Conservation (phyloP, 2,113 vertebrate species). For the Protobothrops mucrosquamatus region DNA sequence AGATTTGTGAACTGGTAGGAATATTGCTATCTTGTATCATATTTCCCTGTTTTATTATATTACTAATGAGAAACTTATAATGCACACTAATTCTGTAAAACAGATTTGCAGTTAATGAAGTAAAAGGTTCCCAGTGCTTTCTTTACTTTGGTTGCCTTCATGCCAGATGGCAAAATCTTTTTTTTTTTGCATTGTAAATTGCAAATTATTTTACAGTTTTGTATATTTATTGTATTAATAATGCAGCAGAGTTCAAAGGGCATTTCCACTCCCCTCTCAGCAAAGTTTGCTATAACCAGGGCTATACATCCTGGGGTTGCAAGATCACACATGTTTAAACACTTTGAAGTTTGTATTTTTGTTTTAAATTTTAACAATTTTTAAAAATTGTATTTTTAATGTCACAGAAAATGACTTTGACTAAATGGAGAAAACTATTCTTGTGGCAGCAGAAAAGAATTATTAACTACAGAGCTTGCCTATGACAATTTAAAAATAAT, state of each 20-base stretch:
- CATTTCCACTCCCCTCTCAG: not conserved
- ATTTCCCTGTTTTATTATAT: not conserved
- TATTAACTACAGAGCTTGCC: not conserved
- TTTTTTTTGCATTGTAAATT: not conserved
- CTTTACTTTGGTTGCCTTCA: not conserved
- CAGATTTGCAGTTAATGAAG: not conserved
- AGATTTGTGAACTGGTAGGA: constrained; percentile 85
- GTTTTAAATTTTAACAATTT: not conserved
- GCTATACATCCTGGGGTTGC: not conserved
- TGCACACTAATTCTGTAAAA: not conserved
- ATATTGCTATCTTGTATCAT: constrained; percentile 32
- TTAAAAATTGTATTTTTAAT: not conserved
- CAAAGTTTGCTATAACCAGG: not conserved
- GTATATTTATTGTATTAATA: not conserved
- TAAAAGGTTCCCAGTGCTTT: not conserved
- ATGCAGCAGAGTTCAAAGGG: not conserved
- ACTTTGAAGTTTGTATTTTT: not conserved
- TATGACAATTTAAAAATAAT: not conserved
- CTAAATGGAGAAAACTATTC: not conserved
- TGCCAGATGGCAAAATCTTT: not conserved
- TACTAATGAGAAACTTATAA: not conserved
- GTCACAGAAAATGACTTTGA: not conserved
- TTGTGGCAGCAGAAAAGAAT: not conserved
- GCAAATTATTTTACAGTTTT: not conserved
- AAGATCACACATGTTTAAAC: not conserved